Conservation (phyloP, 1,140 invertebrate genomes). For the Penaeus japonicus region DNA sequence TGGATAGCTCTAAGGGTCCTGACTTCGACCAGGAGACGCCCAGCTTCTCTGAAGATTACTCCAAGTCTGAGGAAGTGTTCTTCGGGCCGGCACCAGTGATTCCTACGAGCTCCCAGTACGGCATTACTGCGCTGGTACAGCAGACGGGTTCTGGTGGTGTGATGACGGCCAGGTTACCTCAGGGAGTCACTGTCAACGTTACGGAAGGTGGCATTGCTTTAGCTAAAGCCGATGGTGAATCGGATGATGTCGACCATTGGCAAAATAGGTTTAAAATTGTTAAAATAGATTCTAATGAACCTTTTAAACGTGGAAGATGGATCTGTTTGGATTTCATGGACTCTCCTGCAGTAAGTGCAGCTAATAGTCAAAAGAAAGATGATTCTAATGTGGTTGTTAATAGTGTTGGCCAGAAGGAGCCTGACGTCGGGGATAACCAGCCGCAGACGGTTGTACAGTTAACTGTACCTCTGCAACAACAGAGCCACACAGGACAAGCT, state of each 20-base stretch:
- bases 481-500: constrained; percentile 35
- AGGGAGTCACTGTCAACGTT: constrained; percentile 92
- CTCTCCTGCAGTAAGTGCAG: constrained; percentile 58
- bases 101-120: constrained; percentile 83
- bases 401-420: constrained; percentile 17
- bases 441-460: constrained; percentile 66
- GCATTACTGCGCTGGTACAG: constrained; percentile 77
- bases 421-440: constrained; percentile 63
- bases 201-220: constrained; percentile 95
- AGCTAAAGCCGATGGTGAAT: constrained; percentile 95
- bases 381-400: constrained; percentile 44
- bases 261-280: constrained; percentile 87
- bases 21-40: constrained; percentile 71
- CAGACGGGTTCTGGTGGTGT: constrained; percentile 64
- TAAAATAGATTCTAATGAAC: constrained; percentile 94
- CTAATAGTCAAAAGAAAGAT: constrained; percentile 41
- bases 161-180: constrained; percentile 70
- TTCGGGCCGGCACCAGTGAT: constrained; percentile 81
- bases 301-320: constrained; percentile 92
- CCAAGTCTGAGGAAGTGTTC: constrained; percentile 74
- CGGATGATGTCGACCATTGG: constrained; percentile 94
- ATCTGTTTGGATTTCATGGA: constrained; percentile 95
- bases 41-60: constrained; percentile 84
- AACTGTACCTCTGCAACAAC: constrained; percentile 65
- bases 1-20: constrained; percentile 55